Percentiles rank a stretch among this genome's conserved stretches.
These are phyloP conservation scores for Chaetodon auriga DNA, from an alignment of 2,113 vertebrate species.

Conservation along the genomic window DNA sequence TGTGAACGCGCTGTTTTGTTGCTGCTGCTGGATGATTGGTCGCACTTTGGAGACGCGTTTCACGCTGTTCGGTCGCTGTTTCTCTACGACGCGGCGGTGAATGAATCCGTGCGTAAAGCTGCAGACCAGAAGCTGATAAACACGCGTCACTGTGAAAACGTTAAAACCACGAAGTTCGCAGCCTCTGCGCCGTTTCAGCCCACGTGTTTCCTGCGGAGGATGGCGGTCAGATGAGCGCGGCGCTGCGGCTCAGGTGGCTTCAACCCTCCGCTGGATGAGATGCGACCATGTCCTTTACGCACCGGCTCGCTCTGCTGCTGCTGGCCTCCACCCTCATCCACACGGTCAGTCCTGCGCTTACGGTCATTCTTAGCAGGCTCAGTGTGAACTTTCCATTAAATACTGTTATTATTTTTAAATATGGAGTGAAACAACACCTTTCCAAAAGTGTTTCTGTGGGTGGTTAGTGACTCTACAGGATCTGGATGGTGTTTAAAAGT, in stretches of 20 bases:
- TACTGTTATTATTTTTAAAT: not conserved
- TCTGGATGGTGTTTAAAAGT: not conserved
- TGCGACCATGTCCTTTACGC: conserved; percentile 57
- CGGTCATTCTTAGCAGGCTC: not conserved
- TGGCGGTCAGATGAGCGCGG: conserved; percentile 19
- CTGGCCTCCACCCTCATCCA: conserved; percentile 34
- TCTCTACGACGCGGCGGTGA: no score
- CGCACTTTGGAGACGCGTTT: not conserved
- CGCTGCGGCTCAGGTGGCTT: conserved; percentile 33
- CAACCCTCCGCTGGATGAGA: conserved; percentile 40
- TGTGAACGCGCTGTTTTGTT: not conserved
- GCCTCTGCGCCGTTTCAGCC: not conserved
- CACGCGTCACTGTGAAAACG: not conserved
- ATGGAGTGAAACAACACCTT: not conserved
- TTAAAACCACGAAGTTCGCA: not conserved
- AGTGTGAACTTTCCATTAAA: not conserved
- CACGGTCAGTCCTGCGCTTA: conserved; percentile 47
- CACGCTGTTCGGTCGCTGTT: not conserved
- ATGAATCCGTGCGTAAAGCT: conserved; percentile 30
- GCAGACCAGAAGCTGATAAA: not conserved
- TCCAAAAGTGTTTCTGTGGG: not conserved
- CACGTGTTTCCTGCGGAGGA: conserved; percentile 34
- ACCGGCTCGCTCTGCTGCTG: conserved; percentile 52
- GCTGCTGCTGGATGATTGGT: not conserved
- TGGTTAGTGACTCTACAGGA: not conserved